These are phyloP conservation scores for Apus apus DNA, from an alignment of 2,113 vertebrate genomes.

Conservation along the genomic window DNA sequence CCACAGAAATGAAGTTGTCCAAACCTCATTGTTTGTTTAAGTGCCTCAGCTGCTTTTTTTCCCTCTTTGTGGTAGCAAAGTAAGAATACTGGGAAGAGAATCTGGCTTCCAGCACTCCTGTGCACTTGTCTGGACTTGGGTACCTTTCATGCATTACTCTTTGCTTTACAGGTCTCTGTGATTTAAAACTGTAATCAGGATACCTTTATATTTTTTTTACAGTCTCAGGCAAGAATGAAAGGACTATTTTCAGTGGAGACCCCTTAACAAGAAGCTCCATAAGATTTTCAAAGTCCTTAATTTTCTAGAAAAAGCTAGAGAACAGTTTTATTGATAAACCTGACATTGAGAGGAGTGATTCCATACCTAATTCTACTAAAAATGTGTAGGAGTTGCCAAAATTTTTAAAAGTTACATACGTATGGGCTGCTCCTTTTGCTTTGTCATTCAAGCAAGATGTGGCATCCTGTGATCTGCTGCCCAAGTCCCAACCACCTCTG, in stretches of 20 bases:
- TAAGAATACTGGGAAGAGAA: background rate
- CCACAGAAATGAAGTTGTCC: background rate
- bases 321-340: background rate
- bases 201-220: background rate
- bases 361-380: background rate
- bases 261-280: background rate
- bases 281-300: background rate
- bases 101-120: background rate
- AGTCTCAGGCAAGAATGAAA: background rate
- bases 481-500: background rate
- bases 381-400: background rate
- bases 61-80: background rate
- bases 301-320: background rate
- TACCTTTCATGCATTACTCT: background rate
- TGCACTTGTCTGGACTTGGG: background rate
- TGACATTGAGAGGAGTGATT: background rate
- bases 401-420: background rate
- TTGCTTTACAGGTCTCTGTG: background rate
- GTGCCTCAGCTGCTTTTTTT: background rate
- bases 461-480: background rate
- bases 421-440: background rate
- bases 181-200: background rate
- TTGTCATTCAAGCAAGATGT: background rate
- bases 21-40: background rate
- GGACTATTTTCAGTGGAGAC: background rate